Evolutionary conservation across 2,888 invertebrate genomes (phyloP), one percentile per base, ranked within the genome.

Genomic region (Cyaniris semiargus): DNA sequence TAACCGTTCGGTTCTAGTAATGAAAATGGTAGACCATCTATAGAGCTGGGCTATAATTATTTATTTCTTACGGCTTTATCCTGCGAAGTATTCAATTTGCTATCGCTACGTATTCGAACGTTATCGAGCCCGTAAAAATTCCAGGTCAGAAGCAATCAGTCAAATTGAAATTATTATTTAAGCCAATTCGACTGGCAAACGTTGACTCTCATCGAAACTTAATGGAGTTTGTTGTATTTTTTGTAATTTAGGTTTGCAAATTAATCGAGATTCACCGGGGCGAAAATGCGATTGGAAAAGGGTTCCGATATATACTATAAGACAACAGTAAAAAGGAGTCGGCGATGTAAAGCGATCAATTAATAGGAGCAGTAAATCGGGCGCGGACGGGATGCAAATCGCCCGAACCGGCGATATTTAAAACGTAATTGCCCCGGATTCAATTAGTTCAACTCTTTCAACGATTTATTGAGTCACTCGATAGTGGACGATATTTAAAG

Each of bases 391-490:
- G 27, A 66, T 13, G 66, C 66, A 66, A 66, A 66, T 66, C 60
- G 66, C 27, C 5, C 15, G 66, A 31, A 15, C 18, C 66, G 66
- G 27, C 66, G 60, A 66, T 66, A 31, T 66, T 27, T 66, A 66
- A 66, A 66, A 27, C 66, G 66, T 66, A 66, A 66, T 15, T 66
- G 13, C 66, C 5, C 15, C 27, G 27, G 66, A 27, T 66, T 66
- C 66, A 66, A 66, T 66, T 66, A 66, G 66, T 31, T 31, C 27
- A 66, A 66, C 66, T 66, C 66, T 66, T 66, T 66, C 66, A 18
- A 66, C 27, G 21, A 31, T 66, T 66, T 66, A 31, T 66, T 27
- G 66, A 31, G 15, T 15, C 23, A 23, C 66, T 21, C 18, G 18
- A 15, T 23, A 4, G 27, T 66, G 18, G 66, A 66, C 60, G 3